Base-by-base conservation (phyloP, 2,888 invertebrate genomes). In the Ethmia dodecea region DNA sequence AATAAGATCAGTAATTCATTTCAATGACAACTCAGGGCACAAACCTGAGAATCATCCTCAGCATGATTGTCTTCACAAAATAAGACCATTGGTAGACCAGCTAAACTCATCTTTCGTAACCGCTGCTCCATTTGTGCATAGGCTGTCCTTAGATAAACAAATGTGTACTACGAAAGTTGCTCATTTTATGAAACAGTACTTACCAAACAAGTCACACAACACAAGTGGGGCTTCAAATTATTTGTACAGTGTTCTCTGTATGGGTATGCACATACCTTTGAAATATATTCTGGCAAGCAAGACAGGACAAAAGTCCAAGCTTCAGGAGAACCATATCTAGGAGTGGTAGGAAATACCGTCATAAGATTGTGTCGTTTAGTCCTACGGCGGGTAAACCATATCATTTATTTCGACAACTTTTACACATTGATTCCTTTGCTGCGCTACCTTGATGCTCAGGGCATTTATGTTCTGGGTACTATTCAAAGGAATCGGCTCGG, bases 371-470 rank as follows among this genome's bases (percentile, higher is more conserved):
- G 43, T 47, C 41, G 53, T 20, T 51, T 31, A 38, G 50, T 59
- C 30, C 59, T 54, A 51, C 50, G 55, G 42, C 47, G 26, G 37
- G 28, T 13, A 43, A 55, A 59, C 45, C n/a, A n/a, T n/a, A n/a
- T n/a, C n/a, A 6, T 27, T 18, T 33, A 18, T 9, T 30, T 35
- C 11, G 29, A 29, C 12, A 35, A 35, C 26, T 35, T 26, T 26
- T 31, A 31, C 10, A 31, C 31, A 5, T 31, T 22, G 8, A 3
- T 31, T 3, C 31, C 31, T 6, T 14, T 31, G 8, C 6, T 20
- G 3, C 8, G 5, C 12, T 31, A 31, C 12, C 10, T 31, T 4
- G 4, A 1, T 13, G 20, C 18, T 9, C 14, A 31, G 12, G 12
- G 22, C 6, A 31, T 31, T 12, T 13, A 12, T 14, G 6, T 11